Conservation (phyloP, 2,888 invertebrate genomes). For the Hetaerina titia region DNA sequence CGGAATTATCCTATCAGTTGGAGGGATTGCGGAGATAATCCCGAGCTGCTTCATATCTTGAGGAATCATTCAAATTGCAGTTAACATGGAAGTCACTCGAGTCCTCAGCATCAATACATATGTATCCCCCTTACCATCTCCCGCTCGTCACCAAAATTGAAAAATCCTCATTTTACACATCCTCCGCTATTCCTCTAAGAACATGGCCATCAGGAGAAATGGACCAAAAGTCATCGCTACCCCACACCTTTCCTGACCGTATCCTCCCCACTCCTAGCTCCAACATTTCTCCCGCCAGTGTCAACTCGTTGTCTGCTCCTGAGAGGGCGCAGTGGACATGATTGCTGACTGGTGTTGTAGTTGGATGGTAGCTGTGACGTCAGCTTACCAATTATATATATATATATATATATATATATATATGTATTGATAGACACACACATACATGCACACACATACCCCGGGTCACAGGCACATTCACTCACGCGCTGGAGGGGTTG, state of each 20-base stretch:
- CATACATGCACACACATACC: background rate
- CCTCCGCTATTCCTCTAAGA: too few species aligned
- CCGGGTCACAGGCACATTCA: background rate
- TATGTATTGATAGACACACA: background rate
- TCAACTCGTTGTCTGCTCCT: conserved; percentile 33
- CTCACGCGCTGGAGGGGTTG: conserved; percentile 3
- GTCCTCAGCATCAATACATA: too few species aligned
- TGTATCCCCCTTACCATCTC: background rate
- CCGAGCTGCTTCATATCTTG: too few species aligned
- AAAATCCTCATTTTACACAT: background rate
- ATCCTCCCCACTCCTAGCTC: background rate
- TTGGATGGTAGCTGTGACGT: conserved; percentile 20
- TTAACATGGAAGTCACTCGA: too few species aligned
- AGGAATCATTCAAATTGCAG: too few species aligned
- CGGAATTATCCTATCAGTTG: too few species aligned
- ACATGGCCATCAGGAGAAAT: too few species aligned
- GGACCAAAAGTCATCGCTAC: too few species aligned
- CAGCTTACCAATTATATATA: background rate
- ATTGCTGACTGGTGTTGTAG: background rate
- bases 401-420: background rate
- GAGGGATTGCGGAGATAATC: too few species aligned
- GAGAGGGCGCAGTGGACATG: conserved; percentile 38
- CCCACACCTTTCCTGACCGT: too few species aligned
- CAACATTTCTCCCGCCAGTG: conserved; percentile 9
- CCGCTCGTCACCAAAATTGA: background rate